These are phyloP conservation scores for Pogonomyrmex barbatus DNA, from an alignment of 1,140 invertebrate species.

Conservation along the genomic window DNA sequence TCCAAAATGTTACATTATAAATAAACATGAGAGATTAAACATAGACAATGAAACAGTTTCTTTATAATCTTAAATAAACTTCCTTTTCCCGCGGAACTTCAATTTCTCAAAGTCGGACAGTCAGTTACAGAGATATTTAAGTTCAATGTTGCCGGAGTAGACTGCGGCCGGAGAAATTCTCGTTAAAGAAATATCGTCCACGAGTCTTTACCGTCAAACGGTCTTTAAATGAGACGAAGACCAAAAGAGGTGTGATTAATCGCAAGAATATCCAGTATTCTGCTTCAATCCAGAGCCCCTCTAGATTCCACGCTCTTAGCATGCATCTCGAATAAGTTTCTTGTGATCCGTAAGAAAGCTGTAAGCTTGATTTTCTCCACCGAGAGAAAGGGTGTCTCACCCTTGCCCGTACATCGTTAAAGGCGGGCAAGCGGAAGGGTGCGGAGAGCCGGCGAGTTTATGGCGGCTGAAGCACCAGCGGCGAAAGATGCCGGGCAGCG, in stretches of 20 bases:
- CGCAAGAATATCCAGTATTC: neutral
- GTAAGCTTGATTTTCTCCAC: neutral
- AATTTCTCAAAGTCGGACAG: neutral
- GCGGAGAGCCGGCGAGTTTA: neutral
- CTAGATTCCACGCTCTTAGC: neutral
- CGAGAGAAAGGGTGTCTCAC: neutral
- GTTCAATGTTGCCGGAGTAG: neutral
- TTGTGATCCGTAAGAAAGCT: constrained; percentile 33
- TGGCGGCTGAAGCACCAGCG: constrained; percentile 6
- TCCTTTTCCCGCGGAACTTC: neutral
- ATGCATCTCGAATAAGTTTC: neutral
- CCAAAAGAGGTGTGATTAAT: neutral
- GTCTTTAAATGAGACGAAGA: constrained; percentile 39
- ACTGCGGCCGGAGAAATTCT: neutral
- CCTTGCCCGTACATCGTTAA: constrained; percentile 25
- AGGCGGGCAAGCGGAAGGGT: neutral
- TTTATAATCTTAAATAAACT: constrained; percentile 8
- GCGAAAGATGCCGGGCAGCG: constrained; percentile 1
- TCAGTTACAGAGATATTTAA: constrained; percentile 19
- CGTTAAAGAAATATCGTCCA: neutral
- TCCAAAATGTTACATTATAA: neutral
- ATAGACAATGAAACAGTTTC: neutral
- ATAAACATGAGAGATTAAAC: neutral
- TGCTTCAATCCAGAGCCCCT: neutral
- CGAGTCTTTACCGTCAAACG: neutral